Evolutionary conservation across 1,140 invertebrate genomes (phyloP).

Genomic region (Mycetomoellerius zeteki): DNA sequence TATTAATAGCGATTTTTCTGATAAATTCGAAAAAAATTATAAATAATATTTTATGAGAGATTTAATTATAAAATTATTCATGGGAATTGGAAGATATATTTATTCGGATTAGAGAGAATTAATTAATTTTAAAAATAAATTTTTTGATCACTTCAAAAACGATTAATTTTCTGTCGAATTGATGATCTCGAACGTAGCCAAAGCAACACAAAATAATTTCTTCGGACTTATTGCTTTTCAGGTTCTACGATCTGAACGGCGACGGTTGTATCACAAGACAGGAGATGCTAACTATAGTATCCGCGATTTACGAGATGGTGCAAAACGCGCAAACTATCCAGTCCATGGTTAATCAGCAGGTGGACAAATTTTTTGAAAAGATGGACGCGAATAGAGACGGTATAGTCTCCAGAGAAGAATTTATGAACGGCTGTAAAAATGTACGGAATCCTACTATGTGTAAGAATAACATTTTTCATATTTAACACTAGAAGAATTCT

Average conservation of each 20-base stretch:
- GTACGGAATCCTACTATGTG: constrained; percentile 61
- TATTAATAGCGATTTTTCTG: not conserved
- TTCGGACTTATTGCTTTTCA: constrained; percentile 57
- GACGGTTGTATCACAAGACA: constrained; percentile 82
- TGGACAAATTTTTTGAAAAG: constrained; percentile 81
- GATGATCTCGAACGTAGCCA: not conserved
- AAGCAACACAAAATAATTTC: constrained; percentile 29
- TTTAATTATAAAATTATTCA: too few relatives aligned
- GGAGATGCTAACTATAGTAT: constrained; percentile 80
- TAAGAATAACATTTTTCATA: constrained; percentile 14
- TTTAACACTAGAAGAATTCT: not conserved
- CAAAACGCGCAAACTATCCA: constrained; percentile 71
- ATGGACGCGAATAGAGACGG: constrained; percentile 82
- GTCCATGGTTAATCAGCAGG: constrained; percentile 76
- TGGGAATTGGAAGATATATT: not conserved
- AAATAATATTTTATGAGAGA: too few relatives aligned
- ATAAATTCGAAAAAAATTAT: not conserved
- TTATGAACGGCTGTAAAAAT: constrained; percentile 81
- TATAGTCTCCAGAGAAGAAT: constrained; percentile 81
- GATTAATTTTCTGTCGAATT: not conserved
- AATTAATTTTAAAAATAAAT: not conserved
- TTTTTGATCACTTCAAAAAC: not conserved
- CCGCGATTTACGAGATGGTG: constrained; percentile 83
- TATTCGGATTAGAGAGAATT: not conserved
- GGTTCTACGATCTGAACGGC: constrained; percentile 82